phyloP scores from a whole-genome alignment of 2,888 invertebrate genomes.

The Choreutis nemorana region DNA sequence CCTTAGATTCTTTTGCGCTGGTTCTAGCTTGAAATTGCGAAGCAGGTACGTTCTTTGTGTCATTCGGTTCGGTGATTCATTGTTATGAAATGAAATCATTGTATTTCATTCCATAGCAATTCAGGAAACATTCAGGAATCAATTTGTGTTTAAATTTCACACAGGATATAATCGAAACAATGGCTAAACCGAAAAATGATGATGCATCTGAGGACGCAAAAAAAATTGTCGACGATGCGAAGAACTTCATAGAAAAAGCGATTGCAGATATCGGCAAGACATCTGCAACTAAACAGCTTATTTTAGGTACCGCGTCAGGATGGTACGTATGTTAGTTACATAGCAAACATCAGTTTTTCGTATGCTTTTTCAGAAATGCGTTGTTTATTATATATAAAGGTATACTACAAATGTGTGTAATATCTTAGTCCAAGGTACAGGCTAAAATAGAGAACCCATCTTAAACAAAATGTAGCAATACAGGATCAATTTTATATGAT shows the following conservation, averaged over 20 bases:
- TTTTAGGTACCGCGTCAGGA: slow-evolving; percentile 87
- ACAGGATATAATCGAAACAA: slow-evolving; percentile 11
- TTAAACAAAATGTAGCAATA: too few species aligned
- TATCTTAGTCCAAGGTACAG: too few species aligned
- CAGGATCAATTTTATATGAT: too few species aligned
- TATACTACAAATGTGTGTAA: too few species aligned
- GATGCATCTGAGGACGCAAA: slow-evolving; percentile 62
- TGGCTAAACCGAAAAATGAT: slow-evolving; percentile 54
- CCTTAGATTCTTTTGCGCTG: too few species aligned
- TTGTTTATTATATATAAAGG: background rate
- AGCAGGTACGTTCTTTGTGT: too few species aligned
- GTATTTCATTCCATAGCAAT: slow-evolving; percentile 1
- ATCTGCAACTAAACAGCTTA: slow-evolving; percentile 86
- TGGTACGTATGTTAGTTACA: slow-evolving; percentile 68
- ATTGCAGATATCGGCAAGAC: slow-evolving; percentile 84
- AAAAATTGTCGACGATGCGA: slow-evolving; percentile 72
- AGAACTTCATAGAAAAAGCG: slow-evolving; percentile 75
- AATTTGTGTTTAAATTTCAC: background rate
- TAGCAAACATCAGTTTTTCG: slow-evolving; percentile 9
- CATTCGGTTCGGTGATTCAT: slow-evolving; percentile 12
- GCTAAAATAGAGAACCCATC: too few species aligned
- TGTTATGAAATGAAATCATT: slow-evolving; percentile 5
- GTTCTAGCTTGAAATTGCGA: too few species aligned
- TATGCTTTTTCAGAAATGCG: background rate
- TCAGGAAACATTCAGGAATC: background rate